Evolutionary conservation across 1,140 invertebrate genomes (phyloP), one percentile per base, ranked within the genome.

Genomic region (Drosophila setifemur): DNA sequence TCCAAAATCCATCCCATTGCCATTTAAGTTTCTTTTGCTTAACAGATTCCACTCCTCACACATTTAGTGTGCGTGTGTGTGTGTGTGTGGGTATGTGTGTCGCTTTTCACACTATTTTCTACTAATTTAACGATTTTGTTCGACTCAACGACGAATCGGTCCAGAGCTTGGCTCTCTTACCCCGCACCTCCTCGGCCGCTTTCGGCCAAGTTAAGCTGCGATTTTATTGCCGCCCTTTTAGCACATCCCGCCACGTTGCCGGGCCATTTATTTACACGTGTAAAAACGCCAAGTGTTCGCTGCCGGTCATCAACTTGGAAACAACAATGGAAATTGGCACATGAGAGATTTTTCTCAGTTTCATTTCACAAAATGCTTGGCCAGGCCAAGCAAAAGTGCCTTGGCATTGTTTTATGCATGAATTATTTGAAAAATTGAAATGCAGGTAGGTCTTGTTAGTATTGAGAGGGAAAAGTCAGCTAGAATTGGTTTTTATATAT

Each of bases 61-160:
- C 16, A 26, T 5, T 9, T 9, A 6, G 26, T 2, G 2, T 28
- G 5, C 5, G 26, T 28, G 2, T 3, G 11, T 8, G 28, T 16
- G 12, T 9, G 5, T 5, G 14, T 49, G 14, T 43, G 25, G 8
- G 5, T 12, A 23, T 52, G 42, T 44, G 25, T 70, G 50, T 43
- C 55, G 45, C 64, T 85, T 86, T 85, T 85, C 81, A 85, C 79
- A 86, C 79, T 79, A 79, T 85, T 85, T 86, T 85, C 81, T 75
- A 85, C 74, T 79, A 69, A 85, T 85, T 85, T 85, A 85, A 85
- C 79, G 79, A 79, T 86, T 85, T 69, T 79, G 74, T 79, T 79
- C 60, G 53, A 70, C 77, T 69, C 61, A 29, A 48, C 54, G 61
- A 33, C 40, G 60, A 58, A 61, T 61, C 57, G 53, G 53, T 61